Evolutionary conservation across 2,888 invertebrate species (phyloP).

Genomic region (Altica lythri): DNA sequence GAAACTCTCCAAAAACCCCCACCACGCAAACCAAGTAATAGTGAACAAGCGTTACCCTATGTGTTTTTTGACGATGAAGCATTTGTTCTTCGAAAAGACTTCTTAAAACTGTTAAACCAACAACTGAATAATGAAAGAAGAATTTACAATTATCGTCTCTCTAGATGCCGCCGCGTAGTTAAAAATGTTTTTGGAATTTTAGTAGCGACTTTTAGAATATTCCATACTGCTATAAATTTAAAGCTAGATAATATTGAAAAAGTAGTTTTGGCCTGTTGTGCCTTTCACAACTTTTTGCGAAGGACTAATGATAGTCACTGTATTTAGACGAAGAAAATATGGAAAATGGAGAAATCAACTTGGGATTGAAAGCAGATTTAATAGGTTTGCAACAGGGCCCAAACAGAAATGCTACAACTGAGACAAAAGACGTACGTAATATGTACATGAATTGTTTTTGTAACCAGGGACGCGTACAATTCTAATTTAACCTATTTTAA

Average conservation of each 20-base stretch:
- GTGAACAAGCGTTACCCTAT: not conserved
- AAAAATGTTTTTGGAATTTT: slow-evolving; percentile 7
- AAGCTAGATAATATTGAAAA: not conserved
- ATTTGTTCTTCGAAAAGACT: slow-evolving; percentile 4
- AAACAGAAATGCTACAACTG: too few species aligned
- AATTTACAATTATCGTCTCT: slow-evolving; percentile 6
- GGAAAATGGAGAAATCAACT: not conserved
- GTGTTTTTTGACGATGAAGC: slow-evolving; percentile 11
- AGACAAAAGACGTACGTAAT: too few species aligned
- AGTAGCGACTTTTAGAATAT: not conserved
- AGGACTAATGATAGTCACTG: not conserved
- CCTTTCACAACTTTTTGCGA: not conserved
- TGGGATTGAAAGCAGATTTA: too few species aligned
- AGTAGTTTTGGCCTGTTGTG: not conserved
- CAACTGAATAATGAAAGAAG: slow-evolving; percentile 1
- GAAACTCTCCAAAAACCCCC: not conserved
- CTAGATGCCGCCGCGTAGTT: not conserved
- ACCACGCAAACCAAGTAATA: not conserved
- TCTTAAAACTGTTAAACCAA: slow-evolving; percentile 8
- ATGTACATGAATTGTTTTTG: too few species aligned
- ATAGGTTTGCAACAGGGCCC: too few species aligned
- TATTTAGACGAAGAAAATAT: not conserved
- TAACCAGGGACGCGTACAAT: too few species aligned
- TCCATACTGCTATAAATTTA: not conserved
- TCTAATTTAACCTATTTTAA: too few species aligned